Evolutionary conservation across 2,113 vertebrate species (phyloP), one percentile per base, ranked within the genome.

Genomic region (Chaetodon auriga): DNA sequence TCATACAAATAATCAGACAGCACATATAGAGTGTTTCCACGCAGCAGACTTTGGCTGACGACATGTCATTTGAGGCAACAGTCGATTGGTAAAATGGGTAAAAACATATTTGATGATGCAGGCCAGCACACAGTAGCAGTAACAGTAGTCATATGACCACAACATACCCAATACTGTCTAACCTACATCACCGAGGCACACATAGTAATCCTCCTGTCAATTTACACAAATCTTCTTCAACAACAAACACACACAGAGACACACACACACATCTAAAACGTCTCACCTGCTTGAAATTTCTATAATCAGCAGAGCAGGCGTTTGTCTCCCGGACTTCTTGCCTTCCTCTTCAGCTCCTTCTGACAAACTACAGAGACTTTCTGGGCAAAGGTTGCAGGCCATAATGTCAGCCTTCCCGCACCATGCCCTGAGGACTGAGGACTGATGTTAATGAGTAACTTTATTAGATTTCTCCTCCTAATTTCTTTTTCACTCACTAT

Each of bases 371-470:
- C 62, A 60, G 53, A 87, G 38, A 60, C 45, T 71, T 81, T 10
- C 77, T 64, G 93, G 82, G 81, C 95, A 95, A 95, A 95, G 94
- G 93, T 95, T 91, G 66, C 66, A 84, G 38, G 43, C 70, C 68
- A 77, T 82, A 87, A 80, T 82, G 58, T 66, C 68, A 30, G 55
- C 53, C 49, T 86, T 48, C 75, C 61, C 72, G 73, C 72, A 65
- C 61, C 45, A 23, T 9, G 72, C 25, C 68, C 77, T 82, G 7
- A 87, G 91, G 79, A 81, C 72, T 35, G 8, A 43, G 23, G n/a
- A n/a, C n/a, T n/a, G n/a, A 51, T 13, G 94, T 95, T 95, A 95
- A 95, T 95, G 55, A 88, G 74, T 95, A 93, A 94, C 90, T 87
- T 83, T 43, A 70, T 58, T 18, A 58, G 25, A 62, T 77, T 63